Percentiles rank a stretch among this genome's conserved stretches.
These are phyloP conservation scores for Drosophila putrida DNA, from an alignment of 2,888 invertebrate genomes.

Conservation along the genomic window DNA sequence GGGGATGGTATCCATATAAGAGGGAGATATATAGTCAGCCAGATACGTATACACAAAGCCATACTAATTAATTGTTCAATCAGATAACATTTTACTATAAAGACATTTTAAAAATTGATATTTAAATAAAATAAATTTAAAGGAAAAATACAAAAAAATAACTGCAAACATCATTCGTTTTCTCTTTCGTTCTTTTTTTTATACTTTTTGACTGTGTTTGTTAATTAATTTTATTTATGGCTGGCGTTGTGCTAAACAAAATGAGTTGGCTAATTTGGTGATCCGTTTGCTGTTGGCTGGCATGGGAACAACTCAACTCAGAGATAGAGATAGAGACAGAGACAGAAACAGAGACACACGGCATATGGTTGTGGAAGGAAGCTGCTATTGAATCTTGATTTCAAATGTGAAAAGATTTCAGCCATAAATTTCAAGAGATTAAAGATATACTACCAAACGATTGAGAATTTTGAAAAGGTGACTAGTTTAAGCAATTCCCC, in stretches of 20 bases:
- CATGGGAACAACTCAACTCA: conserved; percentile 56
- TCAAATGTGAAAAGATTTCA: conserved; percentile 53
- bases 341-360: background rate
- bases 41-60: conserved; percentile 47
- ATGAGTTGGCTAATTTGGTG: conserved; percentile 69
- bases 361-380: conserved; percentile 45
- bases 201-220: conserved; percentile 40
- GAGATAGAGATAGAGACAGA: background rate
- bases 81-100: conserved; percentile 75
- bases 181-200: conserved; percentile 14
- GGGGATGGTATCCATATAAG: background rate
- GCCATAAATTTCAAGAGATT: conserved; percentile 60
- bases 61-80: conserved; percentile 76
- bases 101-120: conserved; percentile 75
- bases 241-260: conserved; percentile 64
- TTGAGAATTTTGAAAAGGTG: conserved; percentile 27
- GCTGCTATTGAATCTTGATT: conserved; percentile 44
- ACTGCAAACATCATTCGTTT: conserved; percentile 51
- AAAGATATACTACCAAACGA: conserved; percentile 25
- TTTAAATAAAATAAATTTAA: conserved; percentile 69
- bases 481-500: conserved; percentile 25
- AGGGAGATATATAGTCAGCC: background rate
- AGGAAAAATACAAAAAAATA: conserved; percentile 30
- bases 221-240: conserved; percentile 68
- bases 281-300: conserved; percentile 38